Base-by-base conservation (phyloP, 2,888 invertebrate genomes). In the Lithophane socia region DNA sequence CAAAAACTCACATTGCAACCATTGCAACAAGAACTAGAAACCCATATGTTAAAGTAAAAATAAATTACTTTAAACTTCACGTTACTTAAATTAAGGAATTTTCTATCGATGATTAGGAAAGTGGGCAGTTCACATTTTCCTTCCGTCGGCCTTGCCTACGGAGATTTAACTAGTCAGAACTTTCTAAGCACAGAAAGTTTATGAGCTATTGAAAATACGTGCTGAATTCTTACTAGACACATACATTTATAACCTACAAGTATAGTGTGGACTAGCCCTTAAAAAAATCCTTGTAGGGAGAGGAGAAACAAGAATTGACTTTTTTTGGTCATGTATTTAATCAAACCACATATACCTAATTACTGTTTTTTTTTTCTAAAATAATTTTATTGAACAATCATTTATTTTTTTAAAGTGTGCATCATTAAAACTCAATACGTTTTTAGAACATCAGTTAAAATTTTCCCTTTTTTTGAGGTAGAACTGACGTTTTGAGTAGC, bases 181-280 rank as follows among this genome's bases (percentile, higher is more conserved):
- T 85, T 73, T 85, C 78, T 68, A 68, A 84, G 64, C 56, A 60
- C 64, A 78, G 68, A 76, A 75, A 82, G 65, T 85, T 76, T 85
- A 82, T 70, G 74, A 84, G 73, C 82, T 76, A 82, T 85, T 76
- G 72, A 74, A 85, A 65, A 73, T 37, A 76, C 76, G 75, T 76
- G 76, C 54, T 66, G 66, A 71, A 74, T 76, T 52, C 37, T 69
- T 52, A 61, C 47, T 24, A 61, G n/a, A 58, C 8, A 18, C 29
- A 73, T 3, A 49, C 24, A 37, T 29, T 29, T 7, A 49, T 10
- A 12, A 12, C 9, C 16, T 12, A 47, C 21, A 24, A 61, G 29
- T 56, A 24, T 21, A 44, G 58, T 56, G 56, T 44, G 13, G 16
- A 42, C 16, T 52, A 63, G 37, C 12, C 24, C 13, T 29, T 65